Evolutionary conservation across 2,888 invertebrate genomes (phyloP).

Genomic region (Coelinius sp.): DNA sequence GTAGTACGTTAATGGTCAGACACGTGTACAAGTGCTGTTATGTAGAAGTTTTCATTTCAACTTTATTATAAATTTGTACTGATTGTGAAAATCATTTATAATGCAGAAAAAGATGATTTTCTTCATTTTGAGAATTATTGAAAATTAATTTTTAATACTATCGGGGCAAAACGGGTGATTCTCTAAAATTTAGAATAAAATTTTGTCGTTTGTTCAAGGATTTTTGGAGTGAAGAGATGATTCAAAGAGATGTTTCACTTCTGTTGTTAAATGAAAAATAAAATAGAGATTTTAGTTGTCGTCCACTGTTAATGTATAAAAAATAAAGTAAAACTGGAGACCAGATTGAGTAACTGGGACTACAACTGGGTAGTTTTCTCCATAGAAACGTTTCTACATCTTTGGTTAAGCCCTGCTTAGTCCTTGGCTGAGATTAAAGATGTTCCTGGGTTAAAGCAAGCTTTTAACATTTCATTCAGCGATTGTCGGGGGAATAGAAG

Average conservation of each 20-base stretch:
- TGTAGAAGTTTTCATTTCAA: too few species aligned
- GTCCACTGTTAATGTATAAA: background rate
- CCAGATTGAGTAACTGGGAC: background rate
- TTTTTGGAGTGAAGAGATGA: too few species aligned
- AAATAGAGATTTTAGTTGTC: background rate
- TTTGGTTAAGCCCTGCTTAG: constrained; percentile 26
- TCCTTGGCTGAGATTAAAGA: constrained; percentile 21
- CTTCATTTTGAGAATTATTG: too few species aligned
- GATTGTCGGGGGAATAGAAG: constrained; percentile 9
- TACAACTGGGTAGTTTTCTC: constrained; percentile 16
- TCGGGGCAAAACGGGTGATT: too few species aligned
- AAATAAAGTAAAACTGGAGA: background rate
- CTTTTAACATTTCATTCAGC: background rate
- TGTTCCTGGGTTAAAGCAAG: background rate
- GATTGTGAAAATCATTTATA: too few species aligned
- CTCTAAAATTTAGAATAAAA: too few species aligned
- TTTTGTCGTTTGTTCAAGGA: too few species aligned
- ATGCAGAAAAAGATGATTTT: too few species aligned
- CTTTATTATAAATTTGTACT: too few species aligned
- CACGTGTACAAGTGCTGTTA: background rate
- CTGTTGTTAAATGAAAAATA: too few species aligned
- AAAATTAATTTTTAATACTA: too few species aligned
- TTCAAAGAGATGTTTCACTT: too few species aligned
- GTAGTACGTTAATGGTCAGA: constrained; percentile 40
- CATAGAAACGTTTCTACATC: constrained; percentile 20